Base-by-base conservation (phyloP, 2,888 invertebrate genomes). In the Hecatera dysodea region DNA sequence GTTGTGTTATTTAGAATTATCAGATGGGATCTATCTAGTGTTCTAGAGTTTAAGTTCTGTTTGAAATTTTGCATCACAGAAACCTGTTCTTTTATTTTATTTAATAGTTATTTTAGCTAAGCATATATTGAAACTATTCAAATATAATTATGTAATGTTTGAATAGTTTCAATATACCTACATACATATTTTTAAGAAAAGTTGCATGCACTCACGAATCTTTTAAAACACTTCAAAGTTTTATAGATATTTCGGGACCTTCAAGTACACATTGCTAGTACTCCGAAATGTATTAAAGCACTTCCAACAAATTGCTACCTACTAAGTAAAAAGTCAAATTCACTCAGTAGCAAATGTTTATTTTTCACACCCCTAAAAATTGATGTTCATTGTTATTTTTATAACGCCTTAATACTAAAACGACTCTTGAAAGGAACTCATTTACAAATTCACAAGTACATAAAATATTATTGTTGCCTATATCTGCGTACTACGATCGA, bases 381-480 rank as follows among this genome's bases (percentile, higher is more conserved):
- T 85, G 17, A 85, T 73, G 72, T 67, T 84, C 71, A 85, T 76
- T 84, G 84, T 83, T 84, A 85, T 84, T 84, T 81, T 81, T 80
- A 83, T 76, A 68, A 78, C 67, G 59, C 52, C 74, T 77, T 83
- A 80, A 78, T 83, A 83, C 86, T 73, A 72, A 80, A 83, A 81
- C 59, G 64, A 46, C 78, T 75, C 73, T 81, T 75, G 77, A 81
- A 78, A 76, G 69, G 69, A 85, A 69, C 81, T 85, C 73, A 78
- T 82, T 81, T 75, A 84, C 77, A 78, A 86, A 86, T 86, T 84
- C 56, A 72, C 78, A 78, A 82, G 80, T 77, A 78, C 66, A 72
- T 82, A 74, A 80, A 83, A 85, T 81, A 84, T 86, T 84, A 86
- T 82, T 86, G 77, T 75, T 72, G 62, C 52, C 44, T 75, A 71